phyloP scores from a whole-genome alignment of 2,113 vertebrate species.

The Pseudorectes ferrugineus region DNA sequence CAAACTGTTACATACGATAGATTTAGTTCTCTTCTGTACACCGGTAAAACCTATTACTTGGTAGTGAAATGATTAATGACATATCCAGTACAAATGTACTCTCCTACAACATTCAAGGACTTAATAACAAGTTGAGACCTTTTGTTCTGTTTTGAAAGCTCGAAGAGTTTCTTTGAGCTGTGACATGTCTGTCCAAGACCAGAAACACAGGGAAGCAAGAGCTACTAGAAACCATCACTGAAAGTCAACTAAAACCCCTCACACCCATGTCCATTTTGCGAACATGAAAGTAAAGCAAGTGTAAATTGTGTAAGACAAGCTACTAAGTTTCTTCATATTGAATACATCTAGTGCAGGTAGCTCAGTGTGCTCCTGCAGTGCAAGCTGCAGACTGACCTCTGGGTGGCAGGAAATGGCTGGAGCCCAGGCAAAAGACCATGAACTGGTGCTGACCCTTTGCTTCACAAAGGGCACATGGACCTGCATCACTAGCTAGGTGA shows the following conservation, averaged over 20 bases:
- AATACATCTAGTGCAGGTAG: neutral
- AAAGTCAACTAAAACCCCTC: neutral
- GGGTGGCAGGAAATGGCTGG: neutral
- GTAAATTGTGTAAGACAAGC: neutral
- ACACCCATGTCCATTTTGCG: neutral
- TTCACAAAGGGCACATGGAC: neutral
- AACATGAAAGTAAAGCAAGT: neutral
- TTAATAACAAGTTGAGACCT: neutral
- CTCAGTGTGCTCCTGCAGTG: neutral
- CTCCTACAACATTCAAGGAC: neutral
- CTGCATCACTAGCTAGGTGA: neutral
- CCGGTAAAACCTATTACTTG: neutral
- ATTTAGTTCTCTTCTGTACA: neutral
- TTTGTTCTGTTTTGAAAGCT: neutral
- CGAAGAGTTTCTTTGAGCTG: neutral
- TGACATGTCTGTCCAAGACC: neutral
- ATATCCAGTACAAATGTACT: neutral
- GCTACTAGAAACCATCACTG: neutral
- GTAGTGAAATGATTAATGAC: neutral
- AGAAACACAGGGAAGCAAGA: neutral
- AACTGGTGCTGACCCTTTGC: neutral
- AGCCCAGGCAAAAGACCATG: too few relatives aligned
- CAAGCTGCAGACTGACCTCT: neutral
- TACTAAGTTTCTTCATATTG: neutral
- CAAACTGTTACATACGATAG: rapidly evolving